phyloP scores from a whole-genome alignment of 2,888 invertebrate genomes.

The Acleris emargana region DNA sequence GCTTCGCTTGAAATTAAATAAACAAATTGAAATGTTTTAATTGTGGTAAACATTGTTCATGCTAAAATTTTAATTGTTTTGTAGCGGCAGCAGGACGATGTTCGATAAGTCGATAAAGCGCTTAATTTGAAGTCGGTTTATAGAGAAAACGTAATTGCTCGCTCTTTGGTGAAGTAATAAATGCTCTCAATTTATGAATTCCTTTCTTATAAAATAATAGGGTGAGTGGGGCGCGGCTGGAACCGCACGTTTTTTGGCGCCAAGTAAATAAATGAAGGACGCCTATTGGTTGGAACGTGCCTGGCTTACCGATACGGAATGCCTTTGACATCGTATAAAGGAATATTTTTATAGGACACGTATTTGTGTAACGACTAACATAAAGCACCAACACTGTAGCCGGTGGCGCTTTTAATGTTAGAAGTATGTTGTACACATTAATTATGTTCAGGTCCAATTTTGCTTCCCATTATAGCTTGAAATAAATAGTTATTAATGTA shows the following conservation, averaged over 20 bases:
- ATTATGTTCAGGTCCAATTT: neutral
- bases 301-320: conserved; percentile 51
- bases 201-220: conserved; percentile 37
- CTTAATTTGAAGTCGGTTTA: neutral
- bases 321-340: conserved; percentile 53
- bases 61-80: neutral
- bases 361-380: conserved; percentile 28
- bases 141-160: neutral
- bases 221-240: conserved; percentile 21
- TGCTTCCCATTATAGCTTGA: no score
- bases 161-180: neutral
- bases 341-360: conserved; percentile 33
- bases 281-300: conserved; percentile 57
- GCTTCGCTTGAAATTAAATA: conserved; percentile 62
- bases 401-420: neutral
- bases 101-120: neutral
- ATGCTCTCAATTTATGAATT: conserved; percentile 35
- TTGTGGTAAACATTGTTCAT: conserved; percentile 48
- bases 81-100: neutral
- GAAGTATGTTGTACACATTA: neutral
- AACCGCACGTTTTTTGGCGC: conserved; percentile 47
- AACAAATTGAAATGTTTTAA: conserved; percentile 25
- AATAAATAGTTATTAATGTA: no score
- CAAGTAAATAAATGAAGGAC: conserved; percentile 57
- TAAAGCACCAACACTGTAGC: conserved; percentile 11